A percentile compares a stretch with the other conserved stretches of the same genome.
Evolutionary conservation across 2,797 vertebrate species (phyloP).

Genomic region (Apodemus agrarius): DNA sequence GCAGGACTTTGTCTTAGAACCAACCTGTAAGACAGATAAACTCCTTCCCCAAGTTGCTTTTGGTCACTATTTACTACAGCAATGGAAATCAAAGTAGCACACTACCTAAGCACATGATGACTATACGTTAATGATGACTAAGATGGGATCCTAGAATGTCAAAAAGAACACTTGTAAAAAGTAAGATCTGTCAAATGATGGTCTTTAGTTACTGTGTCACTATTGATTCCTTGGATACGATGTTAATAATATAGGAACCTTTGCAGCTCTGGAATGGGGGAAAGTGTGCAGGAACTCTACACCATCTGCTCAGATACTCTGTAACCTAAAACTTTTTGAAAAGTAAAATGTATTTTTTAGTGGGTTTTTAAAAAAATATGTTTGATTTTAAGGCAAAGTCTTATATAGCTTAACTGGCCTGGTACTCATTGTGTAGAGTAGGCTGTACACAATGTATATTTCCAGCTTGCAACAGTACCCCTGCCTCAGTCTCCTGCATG

Average conservation of each 20-base stretch:
- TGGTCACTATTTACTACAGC: background rate
- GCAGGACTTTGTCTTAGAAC: background rate
- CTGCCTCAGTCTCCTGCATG: background rate
- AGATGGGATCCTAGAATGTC: background rate
- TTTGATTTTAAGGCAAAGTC: background rate
- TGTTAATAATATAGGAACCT: background rate
- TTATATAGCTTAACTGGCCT: no score
- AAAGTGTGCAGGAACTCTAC: background rate
- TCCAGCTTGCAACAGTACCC: background rate
- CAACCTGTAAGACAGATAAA: background rate
- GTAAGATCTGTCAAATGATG: background rate
- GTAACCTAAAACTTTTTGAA: conserved; percentile 20
- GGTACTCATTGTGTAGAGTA: background rate
- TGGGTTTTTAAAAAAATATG: background rate
- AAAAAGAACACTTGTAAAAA: background rate
- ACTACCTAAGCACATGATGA: background rate
- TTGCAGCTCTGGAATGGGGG: background rate
- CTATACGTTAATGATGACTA: background rate
- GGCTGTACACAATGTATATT: no score
- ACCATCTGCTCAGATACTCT: conserved; percentile 41
- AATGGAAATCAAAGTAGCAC: background rate
- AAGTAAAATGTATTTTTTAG: background rate
- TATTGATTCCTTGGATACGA: background rate
- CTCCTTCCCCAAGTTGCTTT: background rate
- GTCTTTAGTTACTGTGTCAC: background rate